Evolutionary conservation across 2,888 invertebrate species (phyloP), one percentile per base, ranked within the genome.

Genomic region (Dione vanillae): DNA sequence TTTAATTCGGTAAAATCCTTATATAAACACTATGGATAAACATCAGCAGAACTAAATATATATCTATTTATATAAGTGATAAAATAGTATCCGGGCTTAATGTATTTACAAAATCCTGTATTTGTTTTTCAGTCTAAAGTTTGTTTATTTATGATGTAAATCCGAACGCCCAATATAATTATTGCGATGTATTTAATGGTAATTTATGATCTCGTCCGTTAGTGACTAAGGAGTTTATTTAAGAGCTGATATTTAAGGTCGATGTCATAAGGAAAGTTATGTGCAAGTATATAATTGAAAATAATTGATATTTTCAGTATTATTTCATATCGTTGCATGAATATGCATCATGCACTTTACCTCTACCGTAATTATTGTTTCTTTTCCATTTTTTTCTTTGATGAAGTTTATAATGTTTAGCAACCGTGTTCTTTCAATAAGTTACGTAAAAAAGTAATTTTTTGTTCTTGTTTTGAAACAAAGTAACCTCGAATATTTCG

Each of bases 161-260:
- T 56, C 71, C 69, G 71, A 67, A 71, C 70, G 59, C 64, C 65
- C 62, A 66, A 74, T 75, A 74, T 76, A 72, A 76, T 76, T 75
- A 78, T 79, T 78, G 74, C 78, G 75, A 76, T 78, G 77, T 74
- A 77, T 78, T 78, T 74, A 73, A 76, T 74, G 73, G 75, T 79
- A 78, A 82, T 81, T 80, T 82, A 82, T 78, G 71, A 72, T 58
- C 61, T 52, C 64, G 67, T 65, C 61, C 64, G 70, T 65, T 65
- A 58, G 51, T 75, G 73, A 75, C 67, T 73, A 75, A 76, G 71
- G 70, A 68, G 68, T 70, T 73, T 73, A 73, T 77, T 76, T 74
- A 67, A 65, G 70, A 56, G 66, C 47, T 65, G 70, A 68, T 62
- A 65, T 74, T 67, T 62, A 54, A 62, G 45, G 67, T 71, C 73